phyloP scores from a whole-genome alignment of 2,797 vertebrate genomes.

The Bovichtus variegatus region DNA sequence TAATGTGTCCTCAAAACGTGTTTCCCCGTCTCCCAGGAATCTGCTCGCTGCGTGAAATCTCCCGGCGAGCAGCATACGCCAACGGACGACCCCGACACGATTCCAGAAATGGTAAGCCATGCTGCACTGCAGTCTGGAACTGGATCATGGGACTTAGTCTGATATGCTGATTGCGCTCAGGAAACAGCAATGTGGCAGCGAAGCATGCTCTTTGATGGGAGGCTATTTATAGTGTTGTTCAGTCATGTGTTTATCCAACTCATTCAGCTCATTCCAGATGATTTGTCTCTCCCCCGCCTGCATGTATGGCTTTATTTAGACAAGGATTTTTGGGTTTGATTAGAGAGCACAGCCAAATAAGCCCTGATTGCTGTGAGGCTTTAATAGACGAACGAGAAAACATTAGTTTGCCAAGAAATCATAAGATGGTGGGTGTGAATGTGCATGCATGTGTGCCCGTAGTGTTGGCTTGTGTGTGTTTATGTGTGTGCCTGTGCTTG shows the following conservation, averaged over 20 bases:
- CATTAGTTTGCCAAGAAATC: constrained; percentile 68
- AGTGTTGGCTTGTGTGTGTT: constrained; percentile 23
- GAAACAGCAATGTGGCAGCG: constrained; percentile 64
- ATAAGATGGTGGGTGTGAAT: constrained; percentile 59
- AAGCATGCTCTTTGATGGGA: constrained; percentile 71
- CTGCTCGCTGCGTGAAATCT: constrained; percentile 79
- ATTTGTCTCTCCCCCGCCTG: constrained; percentile 73
- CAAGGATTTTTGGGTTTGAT: constrained; percentile 73
- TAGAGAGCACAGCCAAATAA: constrained; percentile 76
- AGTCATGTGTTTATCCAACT: constrained; percentile 81
- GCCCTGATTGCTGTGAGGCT: constrained; percentile 71
- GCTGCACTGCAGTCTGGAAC: constrained; percentile 65
- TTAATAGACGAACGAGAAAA: constrained; percentile 72
- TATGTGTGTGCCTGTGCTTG: constrained; percentile 8
- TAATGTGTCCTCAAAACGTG: constrained; percentile 21
- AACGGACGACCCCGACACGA: constrained; percentile 68
- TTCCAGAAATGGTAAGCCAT: constrained; percentile 70
- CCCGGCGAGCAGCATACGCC: constrained; percentile 71
- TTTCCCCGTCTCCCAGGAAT: constrained; percentile 67
- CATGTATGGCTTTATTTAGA: constrained; percentile 77
- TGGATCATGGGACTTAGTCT: constrained; percentile 68
- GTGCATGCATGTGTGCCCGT: constrained; percentile 34
- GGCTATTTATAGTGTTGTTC: constrained; percentile 81
- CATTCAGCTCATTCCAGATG: constrained; percentile 81
- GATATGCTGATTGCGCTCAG: constrained; percentile 71